Evolutionary conservation across 2,797 vertebrate genomes (phyloP).

Genomic region (Thalassophryne amazonica): DNA sequence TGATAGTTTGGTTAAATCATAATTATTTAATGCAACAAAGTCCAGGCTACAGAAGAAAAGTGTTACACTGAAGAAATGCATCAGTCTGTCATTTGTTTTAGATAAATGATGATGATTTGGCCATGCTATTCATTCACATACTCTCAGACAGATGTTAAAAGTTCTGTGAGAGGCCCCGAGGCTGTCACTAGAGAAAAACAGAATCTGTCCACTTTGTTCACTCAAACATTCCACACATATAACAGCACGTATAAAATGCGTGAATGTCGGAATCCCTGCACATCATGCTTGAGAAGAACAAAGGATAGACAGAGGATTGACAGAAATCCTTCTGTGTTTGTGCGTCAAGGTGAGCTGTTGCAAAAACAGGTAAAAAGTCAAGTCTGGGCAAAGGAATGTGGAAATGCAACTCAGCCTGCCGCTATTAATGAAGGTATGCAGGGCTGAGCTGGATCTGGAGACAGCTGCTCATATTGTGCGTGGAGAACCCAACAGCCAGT

Average conservation of each 20-base stretch:
- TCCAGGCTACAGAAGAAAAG: too few species aligned
- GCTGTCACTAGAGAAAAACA: too few species aligned
- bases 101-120: too few species aligned
- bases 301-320: neutral
- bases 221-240: neutral
- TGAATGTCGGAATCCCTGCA: too few species aligned
- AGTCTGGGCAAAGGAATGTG: constrained; percentile 91
- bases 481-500: constrained; percentile 28
- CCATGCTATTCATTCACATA: too few species aligned
- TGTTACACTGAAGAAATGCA: too few species aligned
- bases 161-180: too few species aligned
- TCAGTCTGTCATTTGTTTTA: too few species aligned
- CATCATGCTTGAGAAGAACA: neutral
- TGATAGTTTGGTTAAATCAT: too few species aligned
- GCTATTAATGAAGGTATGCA: constrained; percentile 84
- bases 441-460: constrained; percentile 65
- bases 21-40: too few species aligned
- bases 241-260: neutral
- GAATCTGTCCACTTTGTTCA: too few species aligned
- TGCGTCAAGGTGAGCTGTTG: constrained; percentile 73
- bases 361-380: constrained; percentile 89
- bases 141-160: too few species aligned
- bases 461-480: constrained; percentile 61
- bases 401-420: constrained; percentile 90
- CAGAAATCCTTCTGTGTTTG: constrained; percentile 36